phyloP scores from a whole-genome alignment of 1,140 invertebrate genomes.

The Hirudo medicinalis region DNA sequence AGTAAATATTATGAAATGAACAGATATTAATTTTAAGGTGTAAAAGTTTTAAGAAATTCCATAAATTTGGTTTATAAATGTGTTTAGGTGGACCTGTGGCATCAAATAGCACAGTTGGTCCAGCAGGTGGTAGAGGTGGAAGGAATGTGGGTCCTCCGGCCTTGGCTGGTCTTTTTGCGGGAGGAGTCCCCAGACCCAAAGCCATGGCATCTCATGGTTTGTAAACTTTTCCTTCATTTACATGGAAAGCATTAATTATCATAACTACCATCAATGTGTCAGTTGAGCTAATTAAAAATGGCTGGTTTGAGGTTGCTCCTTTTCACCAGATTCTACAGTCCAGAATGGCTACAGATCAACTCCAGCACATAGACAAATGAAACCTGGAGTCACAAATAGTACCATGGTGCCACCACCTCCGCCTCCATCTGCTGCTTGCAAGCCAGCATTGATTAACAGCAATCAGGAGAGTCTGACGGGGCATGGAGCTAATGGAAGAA shows the following conservation, averaged over 20 bases:
- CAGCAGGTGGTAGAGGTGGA: constrained; percentile 7
- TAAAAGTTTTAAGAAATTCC: no score
- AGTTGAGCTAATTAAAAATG: no score
- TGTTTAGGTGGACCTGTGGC: background rate
- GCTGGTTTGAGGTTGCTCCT: no score
- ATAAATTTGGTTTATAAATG: background rate
- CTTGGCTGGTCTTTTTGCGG: constrained; percentile 4
- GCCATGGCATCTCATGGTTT: background rate
- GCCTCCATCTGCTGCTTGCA: background rate
- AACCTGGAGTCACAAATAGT: background rate
- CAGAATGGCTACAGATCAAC: constrained; percentile 8
- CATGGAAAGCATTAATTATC: no score
- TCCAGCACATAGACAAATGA: background rate
- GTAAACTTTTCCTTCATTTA: background rate
- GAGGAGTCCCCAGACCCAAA: background rate
- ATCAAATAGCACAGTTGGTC: background rate
- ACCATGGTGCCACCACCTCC: background rate
- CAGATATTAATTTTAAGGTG: no score
- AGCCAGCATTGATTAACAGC: background rate
- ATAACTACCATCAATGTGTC: no score
- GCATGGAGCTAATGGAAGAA: background rate
- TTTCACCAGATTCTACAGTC: background rate
- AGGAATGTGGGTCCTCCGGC: background rate
- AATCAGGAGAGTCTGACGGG: background rate
- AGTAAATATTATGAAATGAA: no score